Base-by-base conservation (phyloP, 2,888 invertebrate species). In the Brenthis daphne region DNA sequence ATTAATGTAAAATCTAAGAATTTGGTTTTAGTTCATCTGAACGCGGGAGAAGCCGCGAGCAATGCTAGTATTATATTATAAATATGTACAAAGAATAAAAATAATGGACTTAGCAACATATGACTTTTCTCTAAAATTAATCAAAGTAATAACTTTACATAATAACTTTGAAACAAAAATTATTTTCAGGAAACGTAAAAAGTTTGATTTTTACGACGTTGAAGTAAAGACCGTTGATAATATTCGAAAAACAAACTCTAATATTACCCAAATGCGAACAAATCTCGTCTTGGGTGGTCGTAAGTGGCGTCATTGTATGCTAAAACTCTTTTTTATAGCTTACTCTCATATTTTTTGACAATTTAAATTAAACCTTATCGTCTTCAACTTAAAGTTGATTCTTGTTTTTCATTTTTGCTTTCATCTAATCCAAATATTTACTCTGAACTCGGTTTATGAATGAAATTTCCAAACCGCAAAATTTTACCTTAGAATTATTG, bases 231-330 rank as follows among this genome's bases (percentile, higher is more conserved):
- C 80, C 82, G 79, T 72, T 75, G 71, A 61, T 33, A 29, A 50
- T 53, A n/a, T 37, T 75, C 79, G 79, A 79, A 84, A 87, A 85
- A 84, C 82, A 88, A 85, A 85, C 85, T 83, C 74, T 79, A 79
- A 80, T 80, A 80, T 84, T 84, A 85, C 85, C 81, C 69, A 70
- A 70, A 75, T 76, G 80, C 82, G 85, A 88, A 88, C 90, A 90
- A 87, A 86, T 43, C 75, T 60, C 89, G 48, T 69, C 89, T 84
- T 92, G 92, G 91, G 92, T 92, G 92, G 92, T 84, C 91, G 80
- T 76, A 82, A 85, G 89, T 90, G 90, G 90, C 90, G 90, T 90
- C 85, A 86, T 81, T 78, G 81, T 80, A 81, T 83, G 85, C 86
- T 82, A 86, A 87, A 86, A 85, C 85, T 81, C 73, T 79, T 81